These are phyloP conservation scores for Drosophila santomea DNA, from an alignment of 1,140 invertebrate genomes.

Conservation along the genomic window DNA sequence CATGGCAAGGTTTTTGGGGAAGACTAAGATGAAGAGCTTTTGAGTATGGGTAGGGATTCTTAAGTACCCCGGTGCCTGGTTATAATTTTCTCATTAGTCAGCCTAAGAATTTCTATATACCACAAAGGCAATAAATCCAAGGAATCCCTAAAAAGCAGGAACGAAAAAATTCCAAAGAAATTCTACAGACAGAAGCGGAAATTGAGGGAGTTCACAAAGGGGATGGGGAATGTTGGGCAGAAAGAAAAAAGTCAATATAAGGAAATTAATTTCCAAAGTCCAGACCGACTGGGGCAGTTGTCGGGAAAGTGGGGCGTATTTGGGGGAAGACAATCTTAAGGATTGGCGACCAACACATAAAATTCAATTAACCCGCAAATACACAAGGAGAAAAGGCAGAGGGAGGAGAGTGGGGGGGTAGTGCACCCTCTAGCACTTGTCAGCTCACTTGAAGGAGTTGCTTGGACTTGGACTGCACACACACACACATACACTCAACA, in stretches of 20 bases:
- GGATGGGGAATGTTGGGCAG: constrained; percentile 7
- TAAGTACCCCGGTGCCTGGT: constrained; percentile 41
- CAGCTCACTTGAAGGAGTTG: constrained; percentile 69
- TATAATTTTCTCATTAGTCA: constrained; percentile 73
- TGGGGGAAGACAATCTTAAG: constrained; percentile 42
- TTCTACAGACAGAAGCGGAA: constrained; percentile 46
- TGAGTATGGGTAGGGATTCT: constrained; percentile 23
- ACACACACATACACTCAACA: constrained; percentile 5
- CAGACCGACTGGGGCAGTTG: constrained; percentile 5
- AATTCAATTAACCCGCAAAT: constrained; percentile 77
- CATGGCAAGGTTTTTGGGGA: constrained; percentile 15
- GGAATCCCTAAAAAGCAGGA: constrained; percentile 25
- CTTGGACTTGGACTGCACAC: constrained; percentile 42
- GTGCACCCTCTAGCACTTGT: constrained; percentile 45
- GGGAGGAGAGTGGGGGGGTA: constrained; percentile 9
- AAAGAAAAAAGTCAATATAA: constrained; percentile 74
- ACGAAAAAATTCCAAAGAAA: constrained; percentile 39
- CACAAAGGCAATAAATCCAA: constrained; percentile 63
- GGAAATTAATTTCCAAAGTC: constrained; percentile 74
- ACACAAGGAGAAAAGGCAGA: constrained; percentile 17
- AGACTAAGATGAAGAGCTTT: constrained; percentile 34
- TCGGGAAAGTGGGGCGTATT: not conserved
- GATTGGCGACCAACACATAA: constrained; percentile 79
- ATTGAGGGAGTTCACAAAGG: constrained; percentile 24
- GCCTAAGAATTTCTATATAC: constrained; percentile 55